A percentile compares a stretch with the other conserved stretches of the same genome.
Conservation (phyloP, 2,113 vertebrate genomes). For the Sinocyclocheilus grahami region DNA sequence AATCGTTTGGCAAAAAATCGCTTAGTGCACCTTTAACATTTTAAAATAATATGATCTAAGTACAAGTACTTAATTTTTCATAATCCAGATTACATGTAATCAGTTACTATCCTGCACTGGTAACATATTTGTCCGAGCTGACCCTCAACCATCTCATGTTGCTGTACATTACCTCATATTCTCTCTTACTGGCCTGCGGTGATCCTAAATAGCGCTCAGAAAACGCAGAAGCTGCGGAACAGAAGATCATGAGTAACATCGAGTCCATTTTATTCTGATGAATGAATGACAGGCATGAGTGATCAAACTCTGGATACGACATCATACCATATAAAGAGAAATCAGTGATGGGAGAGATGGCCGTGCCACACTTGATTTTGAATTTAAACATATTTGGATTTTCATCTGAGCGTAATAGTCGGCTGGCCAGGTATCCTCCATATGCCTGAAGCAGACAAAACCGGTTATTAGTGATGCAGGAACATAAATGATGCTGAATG, state of each 20-base stretch:
- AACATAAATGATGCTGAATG: not conserved
- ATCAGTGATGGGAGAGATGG: constrained; percentile 92
- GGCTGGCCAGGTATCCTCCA: constrained; percentile 89
- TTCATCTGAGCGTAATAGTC: constrained; percentile 83
- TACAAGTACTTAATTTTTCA: no score
- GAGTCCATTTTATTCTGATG: constrained; percentile 24
- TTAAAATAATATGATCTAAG: no score
- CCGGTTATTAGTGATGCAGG: not conserved
- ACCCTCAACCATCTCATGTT: not conserved
- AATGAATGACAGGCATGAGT: not conserved
- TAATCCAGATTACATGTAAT: not conserved
- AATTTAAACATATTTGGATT: constrained; percentile 67
- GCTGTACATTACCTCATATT: constrained; percentile 80
- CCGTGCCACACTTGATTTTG: constrained; percentile 85
- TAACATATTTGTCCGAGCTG: not conserved
- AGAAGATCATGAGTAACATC: not conserved
- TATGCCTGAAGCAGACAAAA: constrained; percentile 80
- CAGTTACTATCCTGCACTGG: no score
- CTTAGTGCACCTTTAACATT: no score
- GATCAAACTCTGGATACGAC: not conserved
- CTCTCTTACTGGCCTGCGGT: constrained; percentile 83
- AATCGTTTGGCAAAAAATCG: no score
- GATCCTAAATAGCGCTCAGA: constrained; percentile 93
- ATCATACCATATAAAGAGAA: constrained; percentile 89
- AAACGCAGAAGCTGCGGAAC: constrained; percentile 88